Percentiles rank a stretch among this genome's conserved stretches.
Conservation (phyloP, 2,797 vertebrate species). For the Crax fasciolata region DNA sequence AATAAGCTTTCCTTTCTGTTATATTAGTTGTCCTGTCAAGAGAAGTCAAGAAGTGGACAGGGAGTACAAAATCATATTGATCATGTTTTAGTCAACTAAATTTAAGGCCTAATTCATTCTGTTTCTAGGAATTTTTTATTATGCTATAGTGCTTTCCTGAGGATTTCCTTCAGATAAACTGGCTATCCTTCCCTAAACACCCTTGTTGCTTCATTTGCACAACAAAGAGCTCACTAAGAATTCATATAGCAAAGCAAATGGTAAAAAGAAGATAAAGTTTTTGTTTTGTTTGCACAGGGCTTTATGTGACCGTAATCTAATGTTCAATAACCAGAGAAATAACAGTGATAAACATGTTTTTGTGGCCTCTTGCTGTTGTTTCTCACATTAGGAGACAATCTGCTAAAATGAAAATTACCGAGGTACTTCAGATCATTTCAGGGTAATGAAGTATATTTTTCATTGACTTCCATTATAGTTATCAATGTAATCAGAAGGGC, state of each 20-base stretch:
- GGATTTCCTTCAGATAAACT: background rate
- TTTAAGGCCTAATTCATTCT: background rate
- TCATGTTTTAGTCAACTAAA: background rate
- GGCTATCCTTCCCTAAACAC: background rate
- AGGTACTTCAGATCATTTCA: constrained; percentile 14
- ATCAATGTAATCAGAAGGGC: background rate
- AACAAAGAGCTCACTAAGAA: background rate
- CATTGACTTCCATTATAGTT: background rate
- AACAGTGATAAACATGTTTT: background rate
- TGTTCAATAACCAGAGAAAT: background rate
- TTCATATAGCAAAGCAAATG: background rate
- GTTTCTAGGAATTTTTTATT: background rate
- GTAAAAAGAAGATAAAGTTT: background rate
- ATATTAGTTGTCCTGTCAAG: background rate
- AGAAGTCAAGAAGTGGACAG: background rate
- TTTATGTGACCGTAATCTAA: background rate
- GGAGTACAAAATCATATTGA: background rate
- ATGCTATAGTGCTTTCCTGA: background rate
- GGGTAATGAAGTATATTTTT: constrained; percentile 34
- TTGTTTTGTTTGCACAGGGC: background rate
- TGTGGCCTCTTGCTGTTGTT: background rate
- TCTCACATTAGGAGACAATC: background rate
- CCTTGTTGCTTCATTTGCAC: background rate
- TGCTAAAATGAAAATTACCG: background rate
- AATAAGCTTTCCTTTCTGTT: constrained; percentile 4